These are phyloP conservation scores for Microtus ochrogaster DNA, from an alignment of 2,113 vertebrate genomes.

Conservation along the genomic window DNA sequence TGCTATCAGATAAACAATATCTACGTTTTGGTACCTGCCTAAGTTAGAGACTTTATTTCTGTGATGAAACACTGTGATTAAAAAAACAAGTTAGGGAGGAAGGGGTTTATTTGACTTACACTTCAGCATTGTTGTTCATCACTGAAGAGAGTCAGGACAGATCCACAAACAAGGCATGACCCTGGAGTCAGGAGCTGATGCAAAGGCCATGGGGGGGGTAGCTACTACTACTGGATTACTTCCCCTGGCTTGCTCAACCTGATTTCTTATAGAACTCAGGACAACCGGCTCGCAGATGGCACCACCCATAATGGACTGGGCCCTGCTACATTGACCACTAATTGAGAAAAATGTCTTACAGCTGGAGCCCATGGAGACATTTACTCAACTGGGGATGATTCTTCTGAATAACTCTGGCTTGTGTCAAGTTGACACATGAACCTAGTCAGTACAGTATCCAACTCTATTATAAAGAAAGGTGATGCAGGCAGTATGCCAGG, in stretches of 20 bases:
- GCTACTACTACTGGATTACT: neutral
- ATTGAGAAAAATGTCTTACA: neutral
- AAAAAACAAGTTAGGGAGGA: neutral
- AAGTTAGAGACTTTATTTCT: neutral
- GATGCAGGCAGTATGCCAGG: neutral
- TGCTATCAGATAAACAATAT: neutral
- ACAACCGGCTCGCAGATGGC: neutral
- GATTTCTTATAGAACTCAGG: neutral
- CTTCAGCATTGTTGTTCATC: neutral
- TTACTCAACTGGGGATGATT: neutral
- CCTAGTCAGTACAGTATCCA: neutral
- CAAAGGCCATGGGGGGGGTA: neutral
- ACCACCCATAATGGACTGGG: neutral
- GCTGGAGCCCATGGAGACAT: neutral
- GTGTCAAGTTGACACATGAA: neutral
- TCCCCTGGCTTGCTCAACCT: neutral
- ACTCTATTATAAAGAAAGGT: neutral
- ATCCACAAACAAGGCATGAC: neutral
- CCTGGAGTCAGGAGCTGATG: neutral
- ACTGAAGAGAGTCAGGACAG: neutral
- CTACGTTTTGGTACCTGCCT: neutral
- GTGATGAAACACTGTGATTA: neutral
- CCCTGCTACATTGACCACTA: neutral
- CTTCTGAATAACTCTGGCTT: neutral
- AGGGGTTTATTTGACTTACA: neutral